Base-by-base conservation (phyloP, 2,113 vertebrate species). In the Oreochromis tanganicae region DNA sequence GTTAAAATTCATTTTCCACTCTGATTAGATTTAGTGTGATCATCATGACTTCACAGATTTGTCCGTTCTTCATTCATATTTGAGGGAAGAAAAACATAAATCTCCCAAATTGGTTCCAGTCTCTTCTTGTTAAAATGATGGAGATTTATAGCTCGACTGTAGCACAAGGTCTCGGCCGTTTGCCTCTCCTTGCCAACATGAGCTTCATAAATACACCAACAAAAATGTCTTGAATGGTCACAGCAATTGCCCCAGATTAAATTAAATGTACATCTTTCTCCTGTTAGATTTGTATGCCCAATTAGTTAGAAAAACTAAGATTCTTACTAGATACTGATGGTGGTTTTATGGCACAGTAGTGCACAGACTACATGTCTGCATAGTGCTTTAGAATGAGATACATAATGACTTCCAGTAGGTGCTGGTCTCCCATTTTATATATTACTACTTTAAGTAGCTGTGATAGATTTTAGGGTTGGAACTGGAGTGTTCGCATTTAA, bases 1-100 rank as follows among this genome's bases (percentile, higher is more conserved):
- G 90, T 96, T 96, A 96, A 97, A 96, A 97, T 96, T 94, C 81
- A 97, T 96, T 96, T 97, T 96, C 92, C 90, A 88, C 89, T 88
- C 94, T 94, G 92, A 96, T 97, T 96, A 81, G 93, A 96, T 96
- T 96, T 94, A 89, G 86, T 24, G 61, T 83, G 91, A 91, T 96
- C 92, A 95, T 95, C 93, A 91, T 83, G 43, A 83, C 87, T 80
- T 90, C 91, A 94, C 93, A 92, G 92, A 95, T 95, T 92, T 93
- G 92, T 90, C 92, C 71, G 85, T 89, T 91, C 91, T 93, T 95
- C 90, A 93, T 96, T 95, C 96, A 96, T 96, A 96, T 96, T 95
- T 94, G 91, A 93, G 86, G 86, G 90, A 71, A 84, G 84, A 88
- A 90, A 93, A 92, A 80, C 92, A 94, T 95, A 96, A 96, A 96